Percentiles rank a stretch among this genome's conserved stretches.
phyloP scores from a whole-genome alignment of 1,140 invertebrate species.

The Bombus sylvicola region DNA sequence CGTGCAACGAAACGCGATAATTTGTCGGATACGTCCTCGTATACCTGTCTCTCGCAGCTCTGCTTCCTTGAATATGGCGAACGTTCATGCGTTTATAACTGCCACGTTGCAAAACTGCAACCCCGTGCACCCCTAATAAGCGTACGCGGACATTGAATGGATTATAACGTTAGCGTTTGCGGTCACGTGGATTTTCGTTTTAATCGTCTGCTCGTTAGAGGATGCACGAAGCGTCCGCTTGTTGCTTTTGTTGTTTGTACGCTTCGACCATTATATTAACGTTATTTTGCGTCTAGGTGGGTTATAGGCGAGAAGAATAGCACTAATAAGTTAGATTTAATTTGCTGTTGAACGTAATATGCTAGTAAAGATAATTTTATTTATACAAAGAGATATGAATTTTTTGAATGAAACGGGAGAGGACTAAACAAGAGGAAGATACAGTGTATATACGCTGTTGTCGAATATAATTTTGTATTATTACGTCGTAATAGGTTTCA shows the following conservation, averaged over 20 bases:
- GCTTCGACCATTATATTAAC: neutral
- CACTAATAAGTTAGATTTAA: neutral
- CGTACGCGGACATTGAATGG: neutral
- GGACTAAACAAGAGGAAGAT: no score
- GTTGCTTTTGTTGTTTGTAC: neutral
- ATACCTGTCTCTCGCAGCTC: slow-evolving; percentile 37
- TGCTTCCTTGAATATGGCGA: slow-evolving; percentile 28
- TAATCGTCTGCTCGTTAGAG: neutral
- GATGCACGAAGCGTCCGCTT: neutral
- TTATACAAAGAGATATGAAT: neutral
- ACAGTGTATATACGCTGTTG: no score
- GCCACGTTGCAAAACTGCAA: slow-evolving; percentile 46
- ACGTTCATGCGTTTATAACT: slow-evolving; percentile 6
- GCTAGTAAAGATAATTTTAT: neutral
- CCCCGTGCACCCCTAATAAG: slow-evolving; percentile 40
- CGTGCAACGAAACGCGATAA: slow-evolving; percentile 40
- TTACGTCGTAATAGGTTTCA: neutral
- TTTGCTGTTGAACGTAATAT: neutral
- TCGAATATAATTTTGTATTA: neutral
- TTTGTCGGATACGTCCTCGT: slow-evolving; percentile 4
- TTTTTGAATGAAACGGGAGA: no score
- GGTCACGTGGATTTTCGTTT: slow-evolving; percentile 36
- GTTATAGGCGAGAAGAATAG: neutral
- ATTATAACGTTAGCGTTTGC: neutral
- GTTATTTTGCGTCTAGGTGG: neutral